Evolutionary conservation across 2,113 vertebrate species (phyloP), one percentile per base, ranked within the genome.

Genomic region (Neotoma lepida): DNA sequence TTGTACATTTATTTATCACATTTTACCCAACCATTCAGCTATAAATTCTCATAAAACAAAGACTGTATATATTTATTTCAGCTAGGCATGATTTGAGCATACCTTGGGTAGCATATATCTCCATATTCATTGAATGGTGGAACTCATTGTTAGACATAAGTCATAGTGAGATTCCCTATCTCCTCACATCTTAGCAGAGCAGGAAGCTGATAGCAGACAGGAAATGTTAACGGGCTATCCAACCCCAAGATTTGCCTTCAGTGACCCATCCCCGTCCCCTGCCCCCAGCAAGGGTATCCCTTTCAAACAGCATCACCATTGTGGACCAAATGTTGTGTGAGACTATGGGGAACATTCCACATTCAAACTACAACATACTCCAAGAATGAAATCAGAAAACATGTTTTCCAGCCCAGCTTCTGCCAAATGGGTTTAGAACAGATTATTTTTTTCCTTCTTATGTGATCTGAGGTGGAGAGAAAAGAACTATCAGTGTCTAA

Each of bases 221-320:
- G 64, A 51, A 39, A 24, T 51, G 14, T 26, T 46, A 70, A n/a
- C 3, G 3, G 7, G 35, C 13, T 70, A 54, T 70, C 1, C 30
- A 22, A 20, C 33, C 28, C 18, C 30, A 35, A 17, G 44, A 49
- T 22, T 14, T 17, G 17, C 30, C 44, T 46, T 33, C 22, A 86
- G 30, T 30, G 3, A 80, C 4, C 49, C 4, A n/a, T 33, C 12
- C 18, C 18, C 14, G 51, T 14, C 49, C 51, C 9, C 22, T 1
- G n/a, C 2, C 13, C 1, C 5, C 24, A 44, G 2, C 1, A 46
- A 49, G 73, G 26, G 14, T 46, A 15, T 26, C 26, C 20, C 4
- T 35, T 46, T 30, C 6, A 68, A 87, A 51, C 20, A 70, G 33
- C 17, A 39, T 22, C 46, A 6, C 20, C 35, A 51, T 9, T 51